Evolutionary conservation across 2,797 vertebrate species (phyloP).

Genomic region (Phrynocephalus forsythii): DNA sequence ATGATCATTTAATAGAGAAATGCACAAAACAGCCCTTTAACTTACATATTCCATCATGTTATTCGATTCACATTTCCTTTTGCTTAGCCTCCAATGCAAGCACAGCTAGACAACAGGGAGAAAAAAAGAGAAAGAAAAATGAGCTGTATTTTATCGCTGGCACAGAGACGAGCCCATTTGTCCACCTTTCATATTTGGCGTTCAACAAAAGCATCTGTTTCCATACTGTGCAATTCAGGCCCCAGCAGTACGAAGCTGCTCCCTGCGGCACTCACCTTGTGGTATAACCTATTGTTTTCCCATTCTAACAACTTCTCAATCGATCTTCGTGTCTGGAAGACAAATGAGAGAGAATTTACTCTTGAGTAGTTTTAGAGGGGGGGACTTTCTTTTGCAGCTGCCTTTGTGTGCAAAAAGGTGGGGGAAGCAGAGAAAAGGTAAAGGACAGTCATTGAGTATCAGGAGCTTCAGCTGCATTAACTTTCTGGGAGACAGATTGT

Average conservation of each 20-base stretch:
- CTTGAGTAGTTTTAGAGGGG: constrained; percentile 80
- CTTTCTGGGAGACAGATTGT: constrained; percentile 48
- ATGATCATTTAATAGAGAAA: constrained; percentile 88
- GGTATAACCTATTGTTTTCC: constrained; percentile 99
- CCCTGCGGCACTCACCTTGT: constrained; percentile 91
- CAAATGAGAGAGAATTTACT: constrained; percentile 91
- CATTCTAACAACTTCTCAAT: constrained; percentile 99
- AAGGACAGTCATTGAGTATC: constrained; percentile 84
- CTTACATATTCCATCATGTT: constrained; percentile 99
- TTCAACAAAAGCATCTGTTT: constrained; percentile 99
- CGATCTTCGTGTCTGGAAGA: constrained; percentile 92
- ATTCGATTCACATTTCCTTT: constrained; percentile 99
- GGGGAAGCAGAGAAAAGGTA: constrained; percentile 50
- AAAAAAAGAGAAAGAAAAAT: constrained; percentile 89
- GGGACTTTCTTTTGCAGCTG: constrained; percentile 85
- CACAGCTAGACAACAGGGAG: constrained; percentile 91
- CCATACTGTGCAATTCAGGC: constrained; percentile 98
- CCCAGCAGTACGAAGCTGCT: constrained; percentile 83
- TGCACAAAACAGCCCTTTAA: constrained; percentile 87
- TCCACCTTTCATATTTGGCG: constrained; percentile 89
- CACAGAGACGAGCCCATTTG: constrained; percentile 88
- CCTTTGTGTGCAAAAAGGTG: constrained; percentile 69
- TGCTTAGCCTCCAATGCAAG: constrained; percentile 99
- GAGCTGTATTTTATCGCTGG: constrained; percentile 84
- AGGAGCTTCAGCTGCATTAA: constrained; percentile 80